A percentile compares a stretch with the other conserved stretches of the same genome.
phyloP scores from a whole-genome alignment of 1,140 invertebrate genomes.

The Halesus radiatus region DNA sequence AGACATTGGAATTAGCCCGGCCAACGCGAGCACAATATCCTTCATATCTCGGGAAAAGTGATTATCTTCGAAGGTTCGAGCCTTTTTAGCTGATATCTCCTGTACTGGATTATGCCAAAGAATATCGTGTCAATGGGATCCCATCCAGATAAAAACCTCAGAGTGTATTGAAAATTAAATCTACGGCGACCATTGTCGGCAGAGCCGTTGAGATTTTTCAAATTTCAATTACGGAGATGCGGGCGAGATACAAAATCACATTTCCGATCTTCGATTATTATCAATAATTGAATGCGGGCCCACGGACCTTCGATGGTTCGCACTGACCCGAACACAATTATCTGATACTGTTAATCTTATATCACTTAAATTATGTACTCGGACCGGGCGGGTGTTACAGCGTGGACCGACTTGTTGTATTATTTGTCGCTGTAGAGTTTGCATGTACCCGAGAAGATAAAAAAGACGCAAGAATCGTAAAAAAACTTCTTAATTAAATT shows the following conservation, averaged over 20 bases:
- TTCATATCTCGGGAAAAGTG: too few species aligned
- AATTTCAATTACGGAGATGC: conserved; percentile 30
- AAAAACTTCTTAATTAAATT: too few species aligned
- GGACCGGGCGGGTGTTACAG: neutral
- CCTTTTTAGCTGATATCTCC: too few species aligned
- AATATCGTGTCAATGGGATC: neutral
- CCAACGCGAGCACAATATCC: too few species aligned
- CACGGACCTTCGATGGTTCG: neutral
- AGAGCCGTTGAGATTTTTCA: conserved; percentile 7
- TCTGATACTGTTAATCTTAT: conserved; percentile 14
- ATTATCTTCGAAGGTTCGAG: too few species aligned
- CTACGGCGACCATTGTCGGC: conserved; percentile 5
- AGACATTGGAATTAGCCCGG: too few species aligned
- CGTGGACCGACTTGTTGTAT: neutral
- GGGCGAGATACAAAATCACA: conserved; percentile 18
- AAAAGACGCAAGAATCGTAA: too few species aligned
- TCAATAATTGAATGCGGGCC: conserved; percentile 27
- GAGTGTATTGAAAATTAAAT: conserved; percentile 10
- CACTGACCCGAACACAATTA: neutral
- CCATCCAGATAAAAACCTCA: conserved; percentile 1
- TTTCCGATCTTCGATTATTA: conserved; percentile 30
- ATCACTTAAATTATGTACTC: neutral
- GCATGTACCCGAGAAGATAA: too few species aligned
- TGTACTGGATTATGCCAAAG: neutral
- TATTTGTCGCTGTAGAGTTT: too few species aligned